Percentiles rank a stretch among this genome's conserved stretches.
phyloP scores from a whole-genome alignment of 2,797 vertebrate genomes.

The Okamejei kenojei region DNA sequence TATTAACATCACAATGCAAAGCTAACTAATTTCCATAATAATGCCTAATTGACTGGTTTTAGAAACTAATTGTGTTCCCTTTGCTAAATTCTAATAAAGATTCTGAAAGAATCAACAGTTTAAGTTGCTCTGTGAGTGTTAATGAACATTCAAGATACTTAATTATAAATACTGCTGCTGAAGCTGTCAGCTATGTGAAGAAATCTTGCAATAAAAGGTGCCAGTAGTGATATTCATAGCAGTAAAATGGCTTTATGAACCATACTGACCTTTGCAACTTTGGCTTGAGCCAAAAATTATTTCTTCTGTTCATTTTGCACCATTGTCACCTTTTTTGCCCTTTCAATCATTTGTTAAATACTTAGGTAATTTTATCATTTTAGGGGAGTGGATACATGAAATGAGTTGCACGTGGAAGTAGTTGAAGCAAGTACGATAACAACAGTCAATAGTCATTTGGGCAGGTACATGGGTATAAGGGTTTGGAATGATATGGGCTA shows the following conservation, averaged over 20 bases:
- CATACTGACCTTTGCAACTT: not conserved
- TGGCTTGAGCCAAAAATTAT: not conserved
- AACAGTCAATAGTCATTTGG: no score
- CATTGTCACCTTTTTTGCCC: not conserved
- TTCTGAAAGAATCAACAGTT: not conserved
- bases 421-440: no score
- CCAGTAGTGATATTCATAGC: not conserved
- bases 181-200: constrained; percentile 4
- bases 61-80: not conserved
- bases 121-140: not conserved
- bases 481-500: no score
- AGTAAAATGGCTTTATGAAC: not conserved
- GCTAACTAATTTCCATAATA: not conserved
- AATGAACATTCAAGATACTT: not conserved
- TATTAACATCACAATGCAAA: not conserved
- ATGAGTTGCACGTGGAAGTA: no score
- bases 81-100: not conserved
- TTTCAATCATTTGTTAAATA: not conserved
- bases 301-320: not conserved
- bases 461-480: no score
- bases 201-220: constrained; percentile 20
- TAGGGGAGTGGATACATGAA: no score
- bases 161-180: constrained; percentile 1
- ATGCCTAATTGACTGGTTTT: not conserved
- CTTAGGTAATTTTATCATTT: not conserved